Conservation (phyloP, 2,797 vertebrate species). For the Adelosebastes latens region DNA sequence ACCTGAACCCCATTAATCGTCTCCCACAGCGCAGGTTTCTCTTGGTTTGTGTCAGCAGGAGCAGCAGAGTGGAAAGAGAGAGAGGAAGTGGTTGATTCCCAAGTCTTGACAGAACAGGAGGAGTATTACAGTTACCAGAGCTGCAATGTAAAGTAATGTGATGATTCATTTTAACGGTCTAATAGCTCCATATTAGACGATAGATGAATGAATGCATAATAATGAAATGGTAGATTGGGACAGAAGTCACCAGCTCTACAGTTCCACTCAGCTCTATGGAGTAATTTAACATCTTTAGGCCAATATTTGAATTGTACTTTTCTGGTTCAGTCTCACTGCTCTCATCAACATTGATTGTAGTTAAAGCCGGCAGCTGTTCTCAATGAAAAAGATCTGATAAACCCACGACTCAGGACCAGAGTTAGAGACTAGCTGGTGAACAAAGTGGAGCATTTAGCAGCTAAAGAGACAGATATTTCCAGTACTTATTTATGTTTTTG, state of each 20-base stretch:
- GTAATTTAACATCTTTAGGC: no score
- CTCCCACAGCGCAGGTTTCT: slow-evolving; percentile 12
- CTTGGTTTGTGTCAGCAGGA: slow-evolving; percentile 24
- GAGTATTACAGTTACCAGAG: neutral
- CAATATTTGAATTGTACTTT: no score
- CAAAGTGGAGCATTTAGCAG: neutral
- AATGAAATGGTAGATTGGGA: no score
- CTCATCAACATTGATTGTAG: neutral
- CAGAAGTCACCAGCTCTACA: no score
- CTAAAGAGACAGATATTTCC: neutral
- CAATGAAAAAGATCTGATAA: no score
- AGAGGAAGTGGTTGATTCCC: slow-evolving; percentile 9
- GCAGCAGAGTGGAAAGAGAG: slow-evolving; percentile 40
- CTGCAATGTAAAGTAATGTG: neutral
- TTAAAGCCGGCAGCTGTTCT: neutral
- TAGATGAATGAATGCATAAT: no score
- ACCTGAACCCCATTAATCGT: slow-evolving; percentile 47
- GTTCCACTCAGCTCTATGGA: no score
- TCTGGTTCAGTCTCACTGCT: no score
- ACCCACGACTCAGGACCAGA: no score
- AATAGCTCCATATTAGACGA: no score
- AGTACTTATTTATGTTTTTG: no score
- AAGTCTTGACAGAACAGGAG: neutral
- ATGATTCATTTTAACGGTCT: neutral
- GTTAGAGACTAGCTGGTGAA: no score